Base-by-base conservation (phyloP, 2,888 invertebrate species). In the Itoplectis maculator region DNA sequence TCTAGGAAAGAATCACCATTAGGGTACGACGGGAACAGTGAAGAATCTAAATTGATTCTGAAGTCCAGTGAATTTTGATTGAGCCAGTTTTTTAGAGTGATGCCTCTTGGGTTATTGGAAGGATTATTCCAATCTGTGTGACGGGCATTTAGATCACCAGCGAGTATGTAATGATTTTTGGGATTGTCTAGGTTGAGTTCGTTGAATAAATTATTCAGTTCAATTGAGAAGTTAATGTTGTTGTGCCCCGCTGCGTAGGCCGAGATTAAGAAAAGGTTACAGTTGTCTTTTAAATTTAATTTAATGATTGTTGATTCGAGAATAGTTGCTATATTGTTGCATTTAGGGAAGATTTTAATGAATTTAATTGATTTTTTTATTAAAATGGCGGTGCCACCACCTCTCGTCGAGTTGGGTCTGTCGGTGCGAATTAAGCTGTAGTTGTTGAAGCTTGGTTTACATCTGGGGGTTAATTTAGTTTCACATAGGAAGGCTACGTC, bases 71-170 rank as follows among this genome's bases (percentile, higher is more conserved):
- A 29, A 35, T 49, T 66, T n/a, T 15, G 23, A 8, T 29, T 9
- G 1, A 47, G 3, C 66, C 66, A 66, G 2, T 29, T 35, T n/a
- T 1, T 49, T 35, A 65, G 37, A 15, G 35, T 8, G 0, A 15
- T 37, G 7, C 83, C 80, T 73, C 65, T 77, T 0, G 18, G 7
- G 20, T 83, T 83, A 8, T 68, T 63, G 11, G 35, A 49, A 0
- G 8, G 0, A 15, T 79, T 76, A 37, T 15, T n/a, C 82, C 83
- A 83, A 8, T 66, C 29, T 4, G 1, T 11, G 18, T 80, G 70
- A 11, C 75, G 80, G 0, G 83, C 83, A 35, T 83, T 83, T 1
- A 83, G 49, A 35, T 80, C 80, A 0, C 83, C 83, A 2, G 77
- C 82, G 18, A 79, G 8, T 29, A 79, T 59, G n/a, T 68, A 80